Conservation (phyloP, 2,888 invertebrate genomes). For the Trichacis sp. region DNA sequence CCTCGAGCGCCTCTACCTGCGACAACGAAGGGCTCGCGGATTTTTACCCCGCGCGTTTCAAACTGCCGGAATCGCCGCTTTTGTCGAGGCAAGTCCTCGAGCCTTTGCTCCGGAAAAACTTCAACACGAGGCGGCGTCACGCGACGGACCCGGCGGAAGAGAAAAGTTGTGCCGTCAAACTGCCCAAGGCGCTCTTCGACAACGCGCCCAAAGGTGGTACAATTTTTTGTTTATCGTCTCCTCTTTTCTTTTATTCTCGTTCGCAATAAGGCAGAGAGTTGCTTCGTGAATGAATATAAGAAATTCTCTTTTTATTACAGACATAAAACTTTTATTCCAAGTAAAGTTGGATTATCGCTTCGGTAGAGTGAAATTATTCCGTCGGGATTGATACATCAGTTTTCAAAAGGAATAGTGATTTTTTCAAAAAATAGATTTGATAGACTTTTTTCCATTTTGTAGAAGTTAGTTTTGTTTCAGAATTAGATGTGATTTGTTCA, state of each 20-base stretch:
- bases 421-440: too few relatives aligned
- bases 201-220: conserved; percentile 52
- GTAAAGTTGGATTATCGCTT: too few relatives aligned
- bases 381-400: neutral
- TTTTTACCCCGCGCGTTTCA: conserved; percentile 47
- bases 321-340: too few relatives aligned
- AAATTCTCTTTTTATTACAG: too few relatives aligned
- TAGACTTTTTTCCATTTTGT: too few relatives aligned
- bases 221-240: too few relatives aligned
- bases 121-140: conserved; percentile 51
- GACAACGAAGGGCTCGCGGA: conserved; percentile 68
- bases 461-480: too few relatives aligned
- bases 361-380: conserved; percentile 1
- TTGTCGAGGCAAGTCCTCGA: conserved; percentile 56
- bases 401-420: too few relatives aligned
- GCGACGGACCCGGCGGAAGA: conserved; percentile 44
- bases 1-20: conserved; percentile 73
- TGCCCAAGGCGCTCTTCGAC: conserved; percentile 54
- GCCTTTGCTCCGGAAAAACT: conserved; percentile 56
- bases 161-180: conserved; percentile 48
- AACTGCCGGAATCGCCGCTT: conserved; percentile 49
- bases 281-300: too few relatives aligned
- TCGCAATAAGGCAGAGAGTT: too few relatives aligned
- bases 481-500: too few relatives aligned
- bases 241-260: too few relatives aligned